Evolutionary conservation across 1,140 invertebrate species (phyloP), one percentile per base, ranked within the genome.

Genomic region (Ptiloglossa arizonensis): DNA sequence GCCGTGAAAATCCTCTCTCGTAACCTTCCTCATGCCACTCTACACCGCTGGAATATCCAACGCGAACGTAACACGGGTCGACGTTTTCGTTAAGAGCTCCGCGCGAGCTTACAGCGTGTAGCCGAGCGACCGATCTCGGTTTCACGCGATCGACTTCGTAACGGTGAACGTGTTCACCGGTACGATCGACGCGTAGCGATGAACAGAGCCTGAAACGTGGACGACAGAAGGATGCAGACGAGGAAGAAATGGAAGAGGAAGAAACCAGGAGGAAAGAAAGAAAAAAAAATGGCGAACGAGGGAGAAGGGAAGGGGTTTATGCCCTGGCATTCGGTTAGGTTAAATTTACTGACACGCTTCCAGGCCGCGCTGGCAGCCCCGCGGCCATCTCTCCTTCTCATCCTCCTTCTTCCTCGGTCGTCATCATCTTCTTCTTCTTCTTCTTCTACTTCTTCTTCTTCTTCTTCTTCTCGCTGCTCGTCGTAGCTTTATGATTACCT

Each of bases 311-410:
- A 29, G 50, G 48, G 50, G 32, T 82, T 67, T 60, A 82, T 82
- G 80, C 76, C 62, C 76, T 80, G 76, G 80, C 80, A 85, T 86
- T 86, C 83, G 85, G 85, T 86, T 86, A 86, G 83, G 83, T 85
- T 86, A 86, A 86, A 86, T 86, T 86, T 85, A 86, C 83, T 82
- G 83, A 86, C 85, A 86, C 83, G 85, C 80, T 86, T 86, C 76
- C 77, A 82, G 72, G 68, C 73, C 64, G 80, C 71, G 50, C 80
- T 82, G 83, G 68, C 80, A 85, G 72, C 72, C 80, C 70, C 73
- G 64, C 68, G 66, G 71, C 80, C 80, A 70, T 79, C 69, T 54
- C 67, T 50, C 69, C 46, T 66, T 41, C 29, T 69, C 70, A 13
- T 62, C 44, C 13, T 46, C 5, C 22, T 32, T n/a, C n/a, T n/a